Evolutionary conservation across 2,797 vertebrate species (phyloP), one percentile per base, ranked within the genome.

Genomic region (Anableps anableps): DNA sequence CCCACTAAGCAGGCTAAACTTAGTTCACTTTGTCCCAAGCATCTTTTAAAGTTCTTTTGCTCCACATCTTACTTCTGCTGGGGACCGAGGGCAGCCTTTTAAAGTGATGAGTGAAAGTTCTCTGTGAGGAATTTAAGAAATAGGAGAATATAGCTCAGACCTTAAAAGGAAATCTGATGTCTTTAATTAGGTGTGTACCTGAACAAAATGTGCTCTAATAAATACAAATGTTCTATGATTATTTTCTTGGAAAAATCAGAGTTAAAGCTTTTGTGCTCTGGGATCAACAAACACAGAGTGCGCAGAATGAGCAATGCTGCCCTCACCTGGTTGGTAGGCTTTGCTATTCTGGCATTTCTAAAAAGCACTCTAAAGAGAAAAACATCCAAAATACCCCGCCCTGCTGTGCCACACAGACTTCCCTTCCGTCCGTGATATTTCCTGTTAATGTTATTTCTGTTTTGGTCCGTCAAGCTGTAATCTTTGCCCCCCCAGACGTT

Each of bases 1-100:
- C 83, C 92, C 93, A 89, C 88, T 92, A 90, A 92, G 85, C 87
- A 92, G 88, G 91, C 95, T 96, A 93, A 94, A 94, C 89, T 93
- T 95, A 93, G 92, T 81, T 82, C 80, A 72, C 76, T 85, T 84
- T 50, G 86, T 90, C 90, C 86, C 88, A 90, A 91, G 86, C 85
- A 70, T 85, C 73, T 83, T 84, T 86, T 87, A 80, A 85, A 85
- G 77, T 89, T 83, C 58, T 72, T 73, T 81, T 80, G 71, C 85
- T 89, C 80, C 73, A 41, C 72, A 71, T 80, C 79, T 84, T 82
- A 86, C 85, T 91, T 90, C 87, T 88, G 83, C 85, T 87, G 88
- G 89, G 83, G 83, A 84, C 77, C 47, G 47, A 34, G 81, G 75
- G 43, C 81, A 60, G 70, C 78, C 60, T 80, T 84, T 77, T 81